Evolutionary conservation across 1,140 invertebrate genomes (phyloP).

Genomic region (Ooceraea biroi): DNA sequence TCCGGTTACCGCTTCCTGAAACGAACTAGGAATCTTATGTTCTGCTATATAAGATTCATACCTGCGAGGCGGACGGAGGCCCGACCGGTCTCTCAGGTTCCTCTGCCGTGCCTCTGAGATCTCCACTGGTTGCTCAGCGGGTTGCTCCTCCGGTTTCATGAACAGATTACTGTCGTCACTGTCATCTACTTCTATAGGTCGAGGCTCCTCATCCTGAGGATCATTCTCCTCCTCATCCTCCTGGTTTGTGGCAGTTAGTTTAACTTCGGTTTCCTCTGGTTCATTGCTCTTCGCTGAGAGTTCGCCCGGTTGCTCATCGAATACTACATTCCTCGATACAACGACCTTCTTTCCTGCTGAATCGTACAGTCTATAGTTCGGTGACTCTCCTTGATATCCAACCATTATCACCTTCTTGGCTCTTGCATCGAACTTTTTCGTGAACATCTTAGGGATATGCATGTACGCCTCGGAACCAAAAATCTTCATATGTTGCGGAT

Average conservation of each 20-base stretch:
- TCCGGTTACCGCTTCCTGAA: background rate
- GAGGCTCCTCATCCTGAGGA: background rate
- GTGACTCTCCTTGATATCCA: conserved; percentile 81
- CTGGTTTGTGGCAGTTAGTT: too few relatives aligned
- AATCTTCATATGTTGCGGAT: conserved; percentile 74
- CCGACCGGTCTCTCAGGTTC: background rate
- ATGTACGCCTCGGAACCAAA: conserved; percentile 80
- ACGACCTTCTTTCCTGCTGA: background rate
- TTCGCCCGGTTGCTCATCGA: conserved; percentile 19
- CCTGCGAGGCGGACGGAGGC: background rate
- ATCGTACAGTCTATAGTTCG: conserved; percentile 80
- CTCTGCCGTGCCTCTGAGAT: too few relatives aligned
- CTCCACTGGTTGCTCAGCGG: too few relatives aligned
- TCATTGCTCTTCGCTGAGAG: conserved; percentile 46
- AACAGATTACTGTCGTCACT: background rate
- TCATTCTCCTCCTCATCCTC: background rate
- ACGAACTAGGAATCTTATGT: background rate
- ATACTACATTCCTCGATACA: conserved; percentile 45
- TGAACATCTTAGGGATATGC: conserved; percentile 76
- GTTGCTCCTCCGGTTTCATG: too few relatives aligned
- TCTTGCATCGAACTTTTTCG: conserved; percentile 78
- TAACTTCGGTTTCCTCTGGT: background rate
- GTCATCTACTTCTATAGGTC: too few relatives aligned
- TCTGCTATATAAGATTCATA: background rate
- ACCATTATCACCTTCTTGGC: conserved; percentile 81